Evolutionary conservation across 35 echinoderm and acorn worm genomes (phyloP), one percentile per base, ranked within the genome.

Genomic region (Ophioderma brevispina): DNA sequence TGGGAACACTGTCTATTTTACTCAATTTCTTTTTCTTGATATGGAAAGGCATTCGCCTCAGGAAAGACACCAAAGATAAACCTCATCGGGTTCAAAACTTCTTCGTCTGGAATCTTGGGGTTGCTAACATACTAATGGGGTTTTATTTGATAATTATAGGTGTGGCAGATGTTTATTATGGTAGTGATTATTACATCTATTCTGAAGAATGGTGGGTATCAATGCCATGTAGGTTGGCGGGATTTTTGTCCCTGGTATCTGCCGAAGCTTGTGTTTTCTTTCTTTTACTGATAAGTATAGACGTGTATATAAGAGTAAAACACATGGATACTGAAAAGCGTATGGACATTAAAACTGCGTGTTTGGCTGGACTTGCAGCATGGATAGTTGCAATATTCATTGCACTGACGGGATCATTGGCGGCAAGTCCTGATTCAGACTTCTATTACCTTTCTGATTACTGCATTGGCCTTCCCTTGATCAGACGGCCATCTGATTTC

Each of bases 221-320:
- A 18, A 0, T 39, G 6, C 46, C 40, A 23, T 92, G 90, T 40
- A 92, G 76, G 23, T 21, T 86, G 6, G 52, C 70, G 14, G 90
- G 90, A 1, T 30, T 92, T 32, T 23, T 92, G 33, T 35, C 90
- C 1, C 5, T 86, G 25, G 13, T 86, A 25, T 92, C 90, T 11
- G 64, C 84, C 32, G 90, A 92, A 42, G 75, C 83, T n/a, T 86
- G 84, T 13, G 90, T 92, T 8, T 85, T 92, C 36, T 80, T 86
- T 35, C 33, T 92, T 14, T 35, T 83, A 36, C 43, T 92, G 6
- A 92, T 92, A 25, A 92, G 82, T 36, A 40, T 84, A 13, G 90
- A 92, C n/a, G 59, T 70, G 5, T 70, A 70, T 70, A 25, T 25
- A 2, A 8, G 59, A 30, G 59, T 70, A 13, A 70, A 70, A 70